phyloP scores from a whole-genome alignment of 1,140 invertebrate species.

The Pinna nobilis region DNA sequence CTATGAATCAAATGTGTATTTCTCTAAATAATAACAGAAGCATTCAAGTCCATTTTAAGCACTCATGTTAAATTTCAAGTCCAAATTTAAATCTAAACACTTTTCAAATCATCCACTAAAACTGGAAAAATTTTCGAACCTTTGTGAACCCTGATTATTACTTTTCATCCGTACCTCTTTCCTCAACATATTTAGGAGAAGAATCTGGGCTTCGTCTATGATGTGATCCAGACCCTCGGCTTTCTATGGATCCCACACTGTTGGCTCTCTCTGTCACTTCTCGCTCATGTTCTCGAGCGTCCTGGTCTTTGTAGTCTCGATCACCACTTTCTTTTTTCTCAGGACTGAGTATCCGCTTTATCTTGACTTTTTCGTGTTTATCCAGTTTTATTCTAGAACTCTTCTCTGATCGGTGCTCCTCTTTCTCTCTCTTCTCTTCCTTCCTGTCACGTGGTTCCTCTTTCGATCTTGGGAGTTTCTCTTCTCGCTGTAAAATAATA shows the following conservation, averaged over 20 bases:
- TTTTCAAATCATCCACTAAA: no score
- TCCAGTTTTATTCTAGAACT: conserved; percentile 53
- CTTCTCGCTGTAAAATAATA: background rate
- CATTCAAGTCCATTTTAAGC: no score
- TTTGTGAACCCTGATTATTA: no score
- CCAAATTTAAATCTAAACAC: no score
- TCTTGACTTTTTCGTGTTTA: conserved; percentile 41
- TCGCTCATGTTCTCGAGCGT: conserved; percentile 37
- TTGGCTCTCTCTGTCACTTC: conserved; percentile 21
- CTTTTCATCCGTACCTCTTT: conserved; percentile 65
- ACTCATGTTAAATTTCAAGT: no score
- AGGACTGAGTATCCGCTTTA: conserved; percentile 45
- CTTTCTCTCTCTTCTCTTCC: conserved; percentile 18
- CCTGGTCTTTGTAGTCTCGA: conserved; percentile 30
- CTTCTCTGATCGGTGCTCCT: conserved; percentile 7
- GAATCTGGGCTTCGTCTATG: conserved; percentile 62
- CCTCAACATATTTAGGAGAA: conserved; percentile 59
- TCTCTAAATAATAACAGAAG: no score
- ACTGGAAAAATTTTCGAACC: no score
- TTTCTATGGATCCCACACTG: conserved; percentile 37
- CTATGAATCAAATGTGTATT: no score
- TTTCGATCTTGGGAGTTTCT: conserved; percentile 35
- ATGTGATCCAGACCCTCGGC: conserved; percentile 35
- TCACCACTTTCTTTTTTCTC: conserved; percentile 27
- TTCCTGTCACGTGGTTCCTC: conserved; percentile 27